Base-by-base conservation (phyloP, 1,140 invertebrate genomes). In the Aphaenogaster ashmeadi region DNA sequence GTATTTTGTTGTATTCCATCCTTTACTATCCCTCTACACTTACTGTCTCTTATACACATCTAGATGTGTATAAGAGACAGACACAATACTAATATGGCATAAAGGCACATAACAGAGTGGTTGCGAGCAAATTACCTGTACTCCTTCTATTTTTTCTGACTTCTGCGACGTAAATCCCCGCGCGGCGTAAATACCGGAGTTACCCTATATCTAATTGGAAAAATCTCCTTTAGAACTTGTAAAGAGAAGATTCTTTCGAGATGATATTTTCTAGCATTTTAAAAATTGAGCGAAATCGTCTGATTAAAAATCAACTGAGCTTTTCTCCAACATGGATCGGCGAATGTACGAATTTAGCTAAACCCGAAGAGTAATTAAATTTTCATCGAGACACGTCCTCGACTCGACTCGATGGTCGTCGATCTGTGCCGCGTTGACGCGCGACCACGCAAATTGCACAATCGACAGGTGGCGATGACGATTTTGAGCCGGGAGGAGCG, bases 401-500 rank as follows among this genome's bases (percentile, higher is more conserved):
- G 52, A 81, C 47, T 81, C 27, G 66, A 56, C 47, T 47, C 36
- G 21, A 86, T 71, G 72, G 88, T 74, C 74, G 80, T 84, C 80
- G 80, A 84, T 81, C 88, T 60, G 77, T 77, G 79, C 78, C 64
- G 80, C 80, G 80, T 89, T 89, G 88, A 89, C 85, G 74, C 75
- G 62, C 84, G 85, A 52, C 71, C 88, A 64, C 79, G 66, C 78
- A 90, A 90, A 90, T 90, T 90, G 72, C 85, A 90, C 88, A 81
- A 90, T 90, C 89, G 88, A 90, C 89, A 90, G 89, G 89, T 89
- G 89, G 89, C 78, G 72, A 90, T 87, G 89, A 90, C 88, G 86
- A 89, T 89, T 87, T 90, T 78, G 86, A 89, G 80, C 56, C 62
- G 47, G 54, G 38, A 58, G 85, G 66, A 64, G 58, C 84, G 72